These are phyloP conservation scores for Polietes domitor DNA, from an alignment of 2,888 invertebrate genomes.

Conservation along the genomic window DNA sequence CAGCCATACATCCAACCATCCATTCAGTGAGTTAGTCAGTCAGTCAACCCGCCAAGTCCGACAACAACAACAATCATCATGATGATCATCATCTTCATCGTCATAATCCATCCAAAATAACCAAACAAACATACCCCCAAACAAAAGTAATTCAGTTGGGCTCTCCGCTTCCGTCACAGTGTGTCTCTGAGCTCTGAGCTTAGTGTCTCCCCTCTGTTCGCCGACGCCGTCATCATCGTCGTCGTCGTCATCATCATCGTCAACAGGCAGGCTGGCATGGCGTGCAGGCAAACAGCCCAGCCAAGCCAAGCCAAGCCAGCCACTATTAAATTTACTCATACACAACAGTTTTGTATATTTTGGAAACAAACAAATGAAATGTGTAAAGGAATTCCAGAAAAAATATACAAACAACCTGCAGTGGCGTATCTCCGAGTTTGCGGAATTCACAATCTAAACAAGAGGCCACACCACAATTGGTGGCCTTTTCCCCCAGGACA, in stretches of 20 bases:
- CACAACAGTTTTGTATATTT: constrained; percentile 59
- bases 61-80: background rate
- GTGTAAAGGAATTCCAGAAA: constrained; percentile 79
- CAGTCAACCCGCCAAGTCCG: constrained; percentile 55
- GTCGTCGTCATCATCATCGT: background rate
- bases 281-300: background rate
- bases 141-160: background rate
- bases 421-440: constrained; percentile 73
- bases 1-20: background rate
- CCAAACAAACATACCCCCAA: background rate
- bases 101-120: background rate
- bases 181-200: background rate
- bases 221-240: background rate
- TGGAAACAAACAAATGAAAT: constrained; percentile 79
- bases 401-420: constrained; percentile 79
- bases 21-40: background rate
- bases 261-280: background rate
- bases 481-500: too few relatives aligned
- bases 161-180: background rate
- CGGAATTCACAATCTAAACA: background rate
- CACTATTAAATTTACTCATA: constrained; percentile 63
- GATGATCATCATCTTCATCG: constrained; percentile 2
- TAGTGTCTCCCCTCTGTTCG: too few relatives aligned
- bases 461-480: background rate
- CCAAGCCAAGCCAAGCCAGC: constrained; percentile 25